Conservation (phyloP, 2,888 invertebrate species). For the Periphyllus acericola region DNA sequence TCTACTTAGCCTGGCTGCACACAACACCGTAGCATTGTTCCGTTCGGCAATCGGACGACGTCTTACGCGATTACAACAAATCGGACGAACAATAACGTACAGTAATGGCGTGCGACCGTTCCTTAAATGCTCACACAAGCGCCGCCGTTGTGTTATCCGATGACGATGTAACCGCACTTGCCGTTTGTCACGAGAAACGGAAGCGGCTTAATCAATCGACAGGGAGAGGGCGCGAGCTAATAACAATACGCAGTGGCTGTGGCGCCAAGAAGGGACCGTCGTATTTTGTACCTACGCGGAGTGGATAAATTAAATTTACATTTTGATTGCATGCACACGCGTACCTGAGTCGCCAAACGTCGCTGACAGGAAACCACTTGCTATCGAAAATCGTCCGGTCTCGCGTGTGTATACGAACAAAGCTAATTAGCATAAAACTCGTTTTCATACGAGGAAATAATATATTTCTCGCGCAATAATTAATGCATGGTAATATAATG, state of each 20-base stretch:
- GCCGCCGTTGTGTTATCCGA: no score
- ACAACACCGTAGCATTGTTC: no score
- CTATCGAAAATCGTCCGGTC: slow-evolving; percentile 20
- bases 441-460: slow-evolving; percentile 6
- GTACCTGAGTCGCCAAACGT: background rate
- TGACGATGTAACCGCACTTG: no score
- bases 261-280: background rate
- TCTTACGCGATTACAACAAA: no score
- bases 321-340: slow-evolving; percentile 34
- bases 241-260: background rate
- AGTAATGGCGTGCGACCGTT: no score
- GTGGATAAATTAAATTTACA: slow-evolving; percentile 46
- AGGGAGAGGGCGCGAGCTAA: background rate
- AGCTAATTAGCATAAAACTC: slow-evolving; percentile 18
- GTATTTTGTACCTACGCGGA: background rate
- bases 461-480: background rate
- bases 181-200: no score
- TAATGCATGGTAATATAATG: background rate
- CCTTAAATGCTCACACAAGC: no score
- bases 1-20: no score
- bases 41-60: no score
- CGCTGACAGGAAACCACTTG: slow-evolving; percentile 20
- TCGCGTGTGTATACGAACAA: background rate
- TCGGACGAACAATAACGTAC: no score
- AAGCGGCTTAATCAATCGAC: slow-evolving; percentile 2